Percentiles rank a stretch among this genome's conserved stretches.
These are phyloP conservation scores for Drosophila bunnanda DNA, from an alignment of 2,888 invertebrate species.

Conservation along the genomic window DNA sequence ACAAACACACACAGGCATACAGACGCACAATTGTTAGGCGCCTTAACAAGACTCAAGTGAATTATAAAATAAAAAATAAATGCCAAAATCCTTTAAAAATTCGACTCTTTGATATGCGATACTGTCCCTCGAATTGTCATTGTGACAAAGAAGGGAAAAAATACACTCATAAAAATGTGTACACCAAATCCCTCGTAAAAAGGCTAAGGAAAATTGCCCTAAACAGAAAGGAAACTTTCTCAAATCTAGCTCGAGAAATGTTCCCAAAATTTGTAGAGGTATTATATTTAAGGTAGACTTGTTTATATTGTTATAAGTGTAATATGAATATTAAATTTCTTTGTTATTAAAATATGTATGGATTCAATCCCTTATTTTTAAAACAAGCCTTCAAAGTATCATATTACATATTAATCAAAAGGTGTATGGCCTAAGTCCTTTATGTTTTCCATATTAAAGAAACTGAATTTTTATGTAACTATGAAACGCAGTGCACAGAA, in stretches of 20 bases:
- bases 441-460: background rate
- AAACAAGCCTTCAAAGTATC: background rate
- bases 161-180: too few relatives aligned
- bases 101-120: conserved; percentile 18
- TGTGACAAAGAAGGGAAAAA: background rate
- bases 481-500: too few relatives aligned
- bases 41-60: conserved; percentile 50
- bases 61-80: conserved; percentile 43
- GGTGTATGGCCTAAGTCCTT: too few relatives aligned
- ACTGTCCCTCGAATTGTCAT: conserved; percentile 15
- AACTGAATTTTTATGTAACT: background rate
- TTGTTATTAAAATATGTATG: background rate
- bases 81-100: background rate
- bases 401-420: background rate
- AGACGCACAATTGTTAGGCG: conserved; percentile 29
- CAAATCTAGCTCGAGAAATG: too few relatives aligned
- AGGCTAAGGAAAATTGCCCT: too few relatives aligned
- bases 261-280: too few relatives aligned
- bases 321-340: background rate
- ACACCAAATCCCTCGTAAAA: too few relatives aligned
- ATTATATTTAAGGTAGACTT: too few relatives aligned
- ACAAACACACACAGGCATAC: conserved; percentile 27
- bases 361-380: background rate
- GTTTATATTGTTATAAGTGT: too few relatives aligned
- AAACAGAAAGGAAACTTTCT: too few relatives aligned